Base-by-base conservation (phyloP, 2,888 invertebrate genomes). In the Rhogogaster chlorosoma region DNA sequence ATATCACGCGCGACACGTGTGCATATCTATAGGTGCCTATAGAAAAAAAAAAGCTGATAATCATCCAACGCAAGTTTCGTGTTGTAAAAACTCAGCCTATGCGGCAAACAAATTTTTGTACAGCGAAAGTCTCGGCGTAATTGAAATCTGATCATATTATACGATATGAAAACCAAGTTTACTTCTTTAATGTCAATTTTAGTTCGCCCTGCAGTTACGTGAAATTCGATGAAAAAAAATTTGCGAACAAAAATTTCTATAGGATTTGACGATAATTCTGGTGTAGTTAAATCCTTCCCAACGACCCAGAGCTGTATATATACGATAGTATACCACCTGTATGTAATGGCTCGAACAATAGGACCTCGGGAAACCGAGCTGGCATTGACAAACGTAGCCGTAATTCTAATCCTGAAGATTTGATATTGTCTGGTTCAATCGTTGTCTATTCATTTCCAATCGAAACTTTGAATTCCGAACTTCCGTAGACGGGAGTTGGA, bases 401-500 rank as follows among this genome's bases (percentile, higher is more conserved):
- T 57, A 61, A 22, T 80, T 80, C 61, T 61, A 61, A 61, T 61
- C 61, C 38, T 32, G 42, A 61, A 61, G 80, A 80, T 80, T 49
- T 57, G 38, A 38, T 80, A 61, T 83, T 83, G 45, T 49, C 83
- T 38, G 83, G 26, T 67, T 49, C 18, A 80, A 61, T 70, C 57
- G 61, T 67, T 83, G 83, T 83, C 67, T 36, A 36, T 70, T 70
- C 45, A 67, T 70, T 83, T 32, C 45, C 83, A 70, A 83, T 83
- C 83, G 67, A 83, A 83, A 83, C 67, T 83, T 53, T 45, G 83
- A 32, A 83, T 67, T 42, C 32, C 29, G 49, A 83, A 83, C 45
- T 64, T 70, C 80, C 61, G 64, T 49, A 42, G 22, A 36, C 57
- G 64, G 36, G 18, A 36, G 61, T 36, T 38, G 38, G 45, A 84